Evolutionary conservation across 92 coral and sea anemone genomes (phyloP), one percentile per base, ranked within the genome.

Genomic region (Epizoanthus stellaris): DNA sequence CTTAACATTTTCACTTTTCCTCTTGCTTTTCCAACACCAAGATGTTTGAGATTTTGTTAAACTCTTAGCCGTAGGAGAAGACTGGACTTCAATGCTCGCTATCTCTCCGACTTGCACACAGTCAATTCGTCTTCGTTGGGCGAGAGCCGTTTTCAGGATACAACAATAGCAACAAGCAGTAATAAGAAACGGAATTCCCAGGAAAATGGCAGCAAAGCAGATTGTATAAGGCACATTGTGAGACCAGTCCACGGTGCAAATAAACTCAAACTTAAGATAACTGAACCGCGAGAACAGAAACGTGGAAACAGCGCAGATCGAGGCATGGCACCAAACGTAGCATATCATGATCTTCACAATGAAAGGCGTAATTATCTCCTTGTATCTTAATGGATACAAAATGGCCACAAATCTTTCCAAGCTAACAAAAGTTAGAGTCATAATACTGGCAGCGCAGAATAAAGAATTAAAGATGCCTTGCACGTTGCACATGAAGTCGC

Each of bases 231-330:
- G 77, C n/a, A 91, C 49, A 6, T 56, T 89, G 10, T 59, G 54
- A 1, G 84, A 67, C 98, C 98, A 95, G 64, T 95, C 92, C 19
- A 92, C 95, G 0, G 93, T 87, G 53, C 98, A 95, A 23, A 94
- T 85, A 20, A 89, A 91, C 70, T 94, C 95, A 49, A 90, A 92
- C 19, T 76, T 64, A 21, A 92, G 89, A 53, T 90, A 95, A 23
- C 77, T 62, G 42, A 84, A 94, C 15, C 89, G 61, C 21, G 98
- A 90, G 19, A 92, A 90, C n/a, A 82, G 5, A 49, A 92, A 92
- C 4, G 98, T 91, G 3, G 98, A 89, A 0, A 61, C 23, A 0
- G 91, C 95, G 49, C 94, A 88, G 0, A 85, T 19, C 6, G 76
- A 20, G 9, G 96, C 87, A 3, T 92, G 93, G 2, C 83, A 7